phyloP scores from a whole-genome alignment of 1,140 invertebrate genomes.

The Tetragonula clypearis region DNA sequence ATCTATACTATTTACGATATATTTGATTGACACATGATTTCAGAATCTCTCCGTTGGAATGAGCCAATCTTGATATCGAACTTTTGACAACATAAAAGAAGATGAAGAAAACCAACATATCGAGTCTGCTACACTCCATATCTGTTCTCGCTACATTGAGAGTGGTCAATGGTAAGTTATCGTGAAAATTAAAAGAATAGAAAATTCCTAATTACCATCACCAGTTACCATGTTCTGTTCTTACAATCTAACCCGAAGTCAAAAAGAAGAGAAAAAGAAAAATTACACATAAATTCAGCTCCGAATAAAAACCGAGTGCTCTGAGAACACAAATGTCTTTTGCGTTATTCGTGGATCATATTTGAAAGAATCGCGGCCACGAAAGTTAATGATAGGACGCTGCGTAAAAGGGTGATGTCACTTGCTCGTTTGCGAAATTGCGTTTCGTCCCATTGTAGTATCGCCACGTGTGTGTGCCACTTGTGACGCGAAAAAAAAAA shows the following conservation, averaged over 20 bases:
- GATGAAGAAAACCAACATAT: slow-evolving; percentile 84
- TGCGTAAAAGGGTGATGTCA: slow-evolving; percentile 52
- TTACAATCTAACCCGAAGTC: not conserved
- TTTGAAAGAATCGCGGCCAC: slow-evolving; percentile 4
- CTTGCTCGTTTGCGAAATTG: slow-evolving; percentile 61
- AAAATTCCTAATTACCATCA: not conserved
- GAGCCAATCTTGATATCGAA: slow-evolving; percentile 73
- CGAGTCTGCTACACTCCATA: slow-evolving; percentile 91
- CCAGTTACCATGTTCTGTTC: not conserved
- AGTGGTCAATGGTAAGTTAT: slow-evolving; percentile 89
- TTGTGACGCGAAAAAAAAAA: slow-evolving; percentile 37
- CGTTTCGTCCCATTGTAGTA: slow-evolving; percentile 56
- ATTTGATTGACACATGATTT: not conserved
- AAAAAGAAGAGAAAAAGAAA: not conserved
- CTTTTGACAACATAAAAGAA: slow-evolving; percentile 80
- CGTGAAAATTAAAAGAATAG: not conserved
- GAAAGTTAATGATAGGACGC: slow-evolving; percentile 28
- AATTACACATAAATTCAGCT: not conserved
- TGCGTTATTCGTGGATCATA: not conserved
- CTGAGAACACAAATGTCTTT: slow-evolving; percentile 22
- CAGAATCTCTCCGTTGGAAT: slow-evolving; percentile 67
- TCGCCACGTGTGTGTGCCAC: slow-evolving; percentile 39
- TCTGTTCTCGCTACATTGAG: slow-evolving; percentile 91
- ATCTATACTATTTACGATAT: not conserved
- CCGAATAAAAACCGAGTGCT: too few relatives aligned